Percentiles rank a stretch among this genome's conserved stretches.
phyloP scores from a whole-genome alignment of 2,113 vertebrate species.

The Planiliza haematocheilus region DNA sequence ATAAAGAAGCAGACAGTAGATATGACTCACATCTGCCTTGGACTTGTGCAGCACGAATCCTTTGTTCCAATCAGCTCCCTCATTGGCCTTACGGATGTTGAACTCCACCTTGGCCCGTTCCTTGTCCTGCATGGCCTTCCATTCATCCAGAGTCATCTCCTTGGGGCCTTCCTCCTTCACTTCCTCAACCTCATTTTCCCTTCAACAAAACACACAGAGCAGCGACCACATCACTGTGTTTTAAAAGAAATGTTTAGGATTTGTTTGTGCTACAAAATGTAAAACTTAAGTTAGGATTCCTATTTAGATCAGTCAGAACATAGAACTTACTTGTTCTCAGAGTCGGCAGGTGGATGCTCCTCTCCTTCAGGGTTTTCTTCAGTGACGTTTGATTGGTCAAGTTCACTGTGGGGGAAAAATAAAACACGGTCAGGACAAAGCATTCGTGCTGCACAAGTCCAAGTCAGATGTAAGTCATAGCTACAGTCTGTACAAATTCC shows the following conservation, averaged over 20 bases:
- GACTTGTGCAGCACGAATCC: conserved; percentile 98
- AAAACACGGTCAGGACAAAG: too few relatives aligned
- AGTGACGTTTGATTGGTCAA: conserved; percentile 94
- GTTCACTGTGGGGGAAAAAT: conserved; percentile 84
- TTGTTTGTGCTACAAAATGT: too few relatives aligned
- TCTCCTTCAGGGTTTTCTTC: conserved; percentile 97
- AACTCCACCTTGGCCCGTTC: conserved; percentile 96
- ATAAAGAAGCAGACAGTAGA: not conserved
- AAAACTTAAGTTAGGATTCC: not conserved
- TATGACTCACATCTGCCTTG: conserved; percentile 90
- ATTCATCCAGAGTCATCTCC: conserved; percentile 99
- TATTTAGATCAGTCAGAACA: not conserved
- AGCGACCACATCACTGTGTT: not conserved
- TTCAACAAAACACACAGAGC: conserved; percentile 69
- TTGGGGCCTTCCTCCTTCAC: conserved; percentile 97
- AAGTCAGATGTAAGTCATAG: too few relatives aligned
- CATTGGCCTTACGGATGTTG: conserved; percentile 98
- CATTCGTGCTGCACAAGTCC: too few relatives aligned
- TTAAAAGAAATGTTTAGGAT: not conserved
- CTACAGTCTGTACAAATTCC: too few relatives aligned
- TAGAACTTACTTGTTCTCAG: conserved; percentile 96
- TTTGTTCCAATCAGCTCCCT: conserved; percentile 97
- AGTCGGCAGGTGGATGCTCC: conserved; percentile 94
- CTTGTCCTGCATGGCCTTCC: conserved; percentile 99
- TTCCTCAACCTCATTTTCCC: conserved; percentile 97